Base-by-base conservation (phyloP, 2,888 invertebrate species). In the Callyntrura guangdongensis region DNA sequence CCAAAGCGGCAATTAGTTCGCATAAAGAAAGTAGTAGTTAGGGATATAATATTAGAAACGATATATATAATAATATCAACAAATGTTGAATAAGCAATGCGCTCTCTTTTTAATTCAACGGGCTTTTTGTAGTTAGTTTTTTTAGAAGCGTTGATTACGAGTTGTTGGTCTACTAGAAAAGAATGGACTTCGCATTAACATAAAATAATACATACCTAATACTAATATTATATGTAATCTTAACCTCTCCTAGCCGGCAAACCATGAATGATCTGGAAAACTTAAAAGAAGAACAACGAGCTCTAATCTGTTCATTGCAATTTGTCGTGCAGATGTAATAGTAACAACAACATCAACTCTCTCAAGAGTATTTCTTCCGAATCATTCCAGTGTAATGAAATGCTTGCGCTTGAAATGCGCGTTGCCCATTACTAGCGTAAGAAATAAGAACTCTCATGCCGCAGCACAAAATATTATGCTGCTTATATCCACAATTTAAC, bases 261-360 rank as follows among this genome's bases (percentile, higher is more conserved):
- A 1, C 8, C 11, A 1, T 36, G 36, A 20, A 47, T 72, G 72
- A 47, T 72, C 45, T 45, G 25, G 72, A 49, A 49, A 14, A 77
- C 49, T 49, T 77, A 77, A 5, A 25, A 12, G 4, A 45, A 72
- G 25, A 53, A 77, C 14, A 49, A 77, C 6, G 53, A 53, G 49
- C 25, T 49, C 47, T 67, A 17, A 72, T n/a, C 45, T 47, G 22
- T 17, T 72, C 69, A 47, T 77, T 49, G 49, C 17, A 77, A 77
- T 77, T 77, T 25, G 74, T 77, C 74, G 74, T 77, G 74, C 74
- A 77, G 22, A 49, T 27, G 79, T 56, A 49, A 77, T 79, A 79
- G 56, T 79, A 20, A 53, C 14, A n/a, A 17, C 9, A 79, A 79
- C n/a, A 27, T 14, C n/a, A n/a, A n/a, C n/a, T 6, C 17, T 27